A percentile compares a stretch with the other conserved stretches of the same genome.
These are phyloP conservation scores for Tragelaphus buxtoni DNA, from an alignment of 2,113 vertebrate species.

Conservation along the genomic window DNA sequence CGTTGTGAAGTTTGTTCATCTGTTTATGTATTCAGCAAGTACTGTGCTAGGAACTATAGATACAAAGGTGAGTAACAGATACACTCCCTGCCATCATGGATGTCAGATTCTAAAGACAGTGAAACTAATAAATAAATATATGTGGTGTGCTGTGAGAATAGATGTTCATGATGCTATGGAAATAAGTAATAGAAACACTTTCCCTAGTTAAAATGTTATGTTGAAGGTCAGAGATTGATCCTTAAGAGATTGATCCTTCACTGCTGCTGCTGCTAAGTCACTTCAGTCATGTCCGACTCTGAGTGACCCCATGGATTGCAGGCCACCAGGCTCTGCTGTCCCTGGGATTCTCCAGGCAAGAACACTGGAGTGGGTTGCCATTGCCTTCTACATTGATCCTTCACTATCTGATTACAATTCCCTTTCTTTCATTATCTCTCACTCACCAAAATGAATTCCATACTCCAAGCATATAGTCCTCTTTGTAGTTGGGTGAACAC, in stretches of 20 bases:
- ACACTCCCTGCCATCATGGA: neutral
- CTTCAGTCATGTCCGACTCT: too few relatives aligned
- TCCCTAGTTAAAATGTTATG: neutral
- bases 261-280: neutral
- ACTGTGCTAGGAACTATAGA: neutral
- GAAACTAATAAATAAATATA: neutral
- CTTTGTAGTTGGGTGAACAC: neutral
- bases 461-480: neutral
- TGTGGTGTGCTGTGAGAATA: neutral
- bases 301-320: too few relatives aligned
- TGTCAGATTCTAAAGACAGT: neutral
- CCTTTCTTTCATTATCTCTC: neutral
- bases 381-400: too few relatives aligned
- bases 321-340: rapidly evolving
- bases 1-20: neutral
- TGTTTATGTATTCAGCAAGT: neutral
- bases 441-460: neutral
- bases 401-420: neutral
- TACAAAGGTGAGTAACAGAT: neutral
- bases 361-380: too few relatives aligned
- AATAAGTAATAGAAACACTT: neutral
- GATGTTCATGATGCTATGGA: neutral
- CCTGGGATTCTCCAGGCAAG: too few relatives aligned
- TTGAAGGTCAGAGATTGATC: neutral
- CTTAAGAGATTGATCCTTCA: neutral